Percentiles rank a stretch among this genome's conserved stretches.
phyloP scores from a whole-genome alignment of 2,888 invertebrate genomes.

The Nomada lathburiana region DNA sequence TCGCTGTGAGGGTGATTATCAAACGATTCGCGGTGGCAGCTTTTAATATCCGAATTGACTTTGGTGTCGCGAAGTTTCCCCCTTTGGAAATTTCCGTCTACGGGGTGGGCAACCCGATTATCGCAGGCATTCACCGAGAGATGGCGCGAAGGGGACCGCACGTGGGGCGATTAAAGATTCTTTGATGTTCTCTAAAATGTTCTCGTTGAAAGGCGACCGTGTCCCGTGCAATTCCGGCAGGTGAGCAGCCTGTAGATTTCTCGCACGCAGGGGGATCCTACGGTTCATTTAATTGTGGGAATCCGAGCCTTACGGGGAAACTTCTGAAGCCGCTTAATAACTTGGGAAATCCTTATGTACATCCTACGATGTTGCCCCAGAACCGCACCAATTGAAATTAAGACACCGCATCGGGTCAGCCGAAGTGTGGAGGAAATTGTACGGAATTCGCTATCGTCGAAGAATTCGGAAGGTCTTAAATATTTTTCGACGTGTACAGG shows the following conservation, averaged over 20 bases:
- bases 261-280: slow-evolving; percentile 73
- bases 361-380: slow-evolving; percentile 53
- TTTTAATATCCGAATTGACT: slow-evolving; percentile 52
- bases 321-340: slow-evolving; percentile 75
- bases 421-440: slow-evolving; percentile 34
- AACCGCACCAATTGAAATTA: slow-evolving; percentile 68
- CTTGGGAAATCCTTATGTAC: slow-evolving; percentile 74
- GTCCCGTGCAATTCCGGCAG: slow-evolving; percentile 80
- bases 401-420: slow-evolving; percentile 48
- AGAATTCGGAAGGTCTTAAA: background rate
- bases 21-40: slow-evolving; percentile 44
- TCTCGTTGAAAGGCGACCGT: slow-evolving; percentile 80
- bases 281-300: slow-evolving; percentile 83
- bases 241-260: slow-evolving; percentile 75
- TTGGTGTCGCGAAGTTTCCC: slow-evolving; percentile 52
- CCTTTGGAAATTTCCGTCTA: slow-evolving; percentile 47
- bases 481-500: background rate
- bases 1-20: slow-evolving; percentile 11
- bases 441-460: slow-evolving; percentile 33
- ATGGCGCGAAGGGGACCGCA: slow-evolving; percentile 72
- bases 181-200: slow-evolving; percentile 83
- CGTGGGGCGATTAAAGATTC: slow-evolving; percentile 78
- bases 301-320: slow-evolving; percentile 74
- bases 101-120: slow-evolving; percentile 65
- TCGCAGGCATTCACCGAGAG: slow-evolving; percentile 70